Evolutionary conservation across 2,113 vertebrate species (phyloP), one percentile per base, ranked within the genome.

Genomic region (Ellobius talpinus): DNA sequence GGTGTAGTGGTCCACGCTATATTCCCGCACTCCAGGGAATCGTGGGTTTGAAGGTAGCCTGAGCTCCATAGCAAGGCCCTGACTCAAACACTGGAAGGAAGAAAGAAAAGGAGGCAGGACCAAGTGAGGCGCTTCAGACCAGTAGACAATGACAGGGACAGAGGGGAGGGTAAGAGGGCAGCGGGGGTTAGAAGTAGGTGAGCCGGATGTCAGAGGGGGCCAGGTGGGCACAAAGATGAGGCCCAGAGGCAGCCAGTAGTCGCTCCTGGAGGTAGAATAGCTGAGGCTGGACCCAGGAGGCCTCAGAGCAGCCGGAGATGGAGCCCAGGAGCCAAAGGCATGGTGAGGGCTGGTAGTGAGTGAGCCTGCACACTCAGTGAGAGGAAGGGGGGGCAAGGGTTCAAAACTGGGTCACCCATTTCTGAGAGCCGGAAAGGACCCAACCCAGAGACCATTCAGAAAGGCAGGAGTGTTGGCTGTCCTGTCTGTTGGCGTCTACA

Each of bases 371-470:
- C 11, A 29, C 11, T 39, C 29, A 42, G 74, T 50, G 82, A 93
- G 72, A 93, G 45, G 72, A 42, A 74, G 61, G 39, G 23, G 87
- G 68, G 45, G 10, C 42, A 77, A 91, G 74, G 63, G 42, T 87
- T 4, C 85, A 36, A 66, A 94, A 82, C 0, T 88, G 77, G 70
- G 87, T 78, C 74, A 55, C 82, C 33, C 16, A 3, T 29, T 87
- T 87, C 61, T 50, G 66, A 61, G 63, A 91, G 73, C 89, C 72
- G 61, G 61, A 90, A 65, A 84, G 77, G 39, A 29, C 70, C 39
- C 14, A 13, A 0, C 52, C 0, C 0, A 5, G 79, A 61, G 45
- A 82, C 8, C 16, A 12, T 76, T 42, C 0, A 2, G 4, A 23
- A 63, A 92, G 76, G 55, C 85, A 58, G 58, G 45, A 39, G 42